Conservation (phyloP, 2,113 vertebrate species). For the Poecile atricapillus region DNA sequence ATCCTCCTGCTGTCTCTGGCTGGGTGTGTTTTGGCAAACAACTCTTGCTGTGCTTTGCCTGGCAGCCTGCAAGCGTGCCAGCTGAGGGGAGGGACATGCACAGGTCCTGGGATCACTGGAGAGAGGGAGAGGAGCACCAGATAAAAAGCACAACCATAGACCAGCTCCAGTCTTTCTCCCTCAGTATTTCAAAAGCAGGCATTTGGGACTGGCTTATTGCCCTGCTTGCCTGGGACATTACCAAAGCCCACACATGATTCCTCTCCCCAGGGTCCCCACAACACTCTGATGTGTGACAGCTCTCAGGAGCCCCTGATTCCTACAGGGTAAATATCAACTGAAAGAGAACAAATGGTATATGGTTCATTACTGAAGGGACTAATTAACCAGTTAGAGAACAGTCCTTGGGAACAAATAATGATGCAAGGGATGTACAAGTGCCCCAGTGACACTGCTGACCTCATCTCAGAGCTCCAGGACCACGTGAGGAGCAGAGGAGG, state of each 20-base stretch:
- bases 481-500: not conserved
- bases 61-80: fast-evolving
- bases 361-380: not conserved
- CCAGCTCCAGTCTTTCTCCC: not conserved
- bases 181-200: not conserved
- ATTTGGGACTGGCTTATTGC: not conserved
- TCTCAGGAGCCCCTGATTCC: not conserved
- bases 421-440: not conserved
- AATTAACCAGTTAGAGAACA: not conserved
- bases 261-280: not conserved
- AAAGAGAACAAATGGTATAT: not conserved
- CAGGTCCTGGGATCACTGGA: fast-evolving
- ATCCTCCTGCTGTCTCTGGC: not conserved
- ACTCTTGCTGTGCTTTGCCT: not conserved
- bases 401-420: not conserved
- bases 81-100: not conserved
- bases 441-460: not conserved
- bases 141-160: not conserved
- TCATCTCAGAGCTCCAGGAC: not conserved
- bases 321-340: not conserved
- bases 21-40: not conserved
- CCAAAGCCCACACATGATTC: not conserved
- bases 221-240: not conserved
- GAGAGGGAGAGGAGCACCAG: not conserved
- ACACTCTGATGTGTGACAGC: not conserved